A percentile compares a stretch with the other conserved stretches of the same genome.
Conservation (phyloP, 1,140 invertebrate genomes). For the Diprion similis region DNA sequence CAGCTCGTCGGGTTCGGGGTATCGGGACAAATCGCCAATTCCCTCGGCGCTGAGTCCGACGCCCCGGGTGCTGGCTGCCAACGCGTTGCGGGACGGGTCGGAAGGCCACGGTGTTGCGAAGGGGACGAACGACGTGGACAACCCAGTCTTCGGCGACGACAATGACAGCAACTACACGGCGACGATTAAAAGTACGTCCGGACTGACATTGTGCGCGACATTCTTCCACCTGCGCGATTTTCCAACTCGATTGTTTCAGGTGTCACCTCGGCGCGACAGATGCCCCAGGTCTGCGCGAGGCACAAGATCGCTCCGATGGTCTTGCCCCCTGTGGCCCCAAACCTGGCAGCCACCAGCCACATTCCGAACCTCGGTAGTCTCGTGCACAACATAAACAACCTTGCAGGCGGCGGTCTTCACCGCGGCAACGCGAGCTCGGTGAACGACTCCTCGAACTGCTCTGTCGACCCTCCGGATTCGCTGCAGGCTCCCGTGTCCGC, state of each 20-base stretch:
- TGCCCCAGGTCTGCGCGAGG: constrained; percentile 46
- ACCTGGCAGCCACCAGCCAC: constrained; percentile 53
- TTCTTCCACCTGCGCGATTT: neutral
- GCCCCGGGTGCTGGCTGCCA: constrained; percentile 55
- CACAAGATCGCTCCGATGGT: constrained; percentile 56
- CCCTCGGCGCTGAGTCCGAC: constrained; percentile 53
- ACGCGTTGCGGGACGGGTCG: constrained; percentile 46
- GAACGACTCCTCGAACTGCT: constrained; percentile 53
- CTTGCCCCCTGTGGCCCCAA: constrained; percentile 54
- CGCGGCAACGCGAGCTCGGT: constrained; percentile 51
- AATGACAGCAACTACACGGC: constrained; percentile 55
- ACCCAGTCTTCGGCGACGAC: constrained; percentile 54
- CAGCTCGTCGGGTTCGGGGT: constrained; percentile 53
- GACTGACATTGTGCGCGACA: constrained; percentile 17
- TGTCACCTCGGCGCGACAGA: constrained; percentile 43
- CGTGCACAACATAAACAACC: constrained; percentile 59
- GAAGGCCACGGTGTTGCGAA: constrained; percentile 34
- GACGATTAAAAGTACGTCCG: constrained; percentile 60
- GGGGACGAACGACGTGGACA: constrained; percentile 47
- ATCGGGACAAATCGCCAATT: constrained; percentile 57
- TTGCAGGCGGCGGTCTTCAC: constrained; percentile 37
- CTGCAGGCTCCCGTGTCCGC: constrained; percentile 39
- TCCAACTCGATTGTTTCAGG: constrained; percentile 25
- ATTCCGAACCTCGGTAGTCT: constrained; percentile 56
- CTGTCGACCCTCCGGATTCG: constrained; percentile 53